Conservation (phyloP, 2,888 invertebrate species). For the Drosophila macrothrix region DNA sequence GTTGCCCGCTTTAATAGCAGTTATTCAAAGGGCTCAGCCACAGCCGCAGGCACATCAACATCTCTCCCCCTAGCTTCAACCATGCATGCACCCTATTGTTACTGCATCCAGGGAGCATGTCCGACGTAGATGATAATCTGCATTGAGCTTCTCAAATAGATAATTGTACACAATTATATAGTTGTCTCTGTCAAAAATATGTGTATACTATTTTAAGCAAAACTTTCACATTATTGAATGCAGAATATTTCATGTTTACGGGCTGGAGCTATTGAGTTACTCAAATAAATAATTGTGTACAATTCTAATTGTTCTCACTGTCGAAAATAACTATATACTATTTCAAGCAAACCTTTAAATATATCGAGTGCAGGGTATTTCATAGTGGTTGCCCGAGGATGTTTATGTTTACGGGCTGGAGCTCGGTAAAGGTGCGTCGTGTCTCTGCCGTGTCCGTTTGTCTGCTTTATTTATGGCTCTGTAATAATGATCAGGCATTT, state of each 20-base stretch:
- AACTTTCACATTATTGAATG: neutral
- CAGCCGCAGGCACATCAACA: conserved; percentile 28
- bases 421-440: conserved; percentile 59
- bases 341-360: neutral
- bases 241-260: conserved; percentile 30
- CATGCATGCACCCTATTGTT: neutral
- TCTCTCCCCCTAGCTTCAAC: neutral
- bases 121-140: neutral
- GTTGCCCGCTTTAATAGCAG: conserved; percentile 76
- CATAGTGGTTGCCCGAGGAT: conserved; percentile 12
- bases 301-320: neutral
- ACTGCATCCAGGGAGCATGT: neutral
- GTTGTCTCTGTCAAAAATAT: neutral
- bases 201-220: neutral
- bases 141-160: neutral
- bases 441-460: conserved; percentile 56
- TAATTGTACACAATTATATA: neutral
- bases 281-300: neutral
- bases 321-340: neutral
- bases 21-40: conserved; percentile 68
- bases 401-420: conserved; percentile 29
- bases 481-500: conserved; percentile 79
- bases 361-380: conserved; percentile 22
- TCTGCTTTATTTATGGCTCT: conserved; percentile 72
- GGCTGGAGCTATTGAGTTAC: conserved; percentile 1